Conservation (phyloP, 2,113 vertebrate species). For the Balaeniceps rex region DNA sequence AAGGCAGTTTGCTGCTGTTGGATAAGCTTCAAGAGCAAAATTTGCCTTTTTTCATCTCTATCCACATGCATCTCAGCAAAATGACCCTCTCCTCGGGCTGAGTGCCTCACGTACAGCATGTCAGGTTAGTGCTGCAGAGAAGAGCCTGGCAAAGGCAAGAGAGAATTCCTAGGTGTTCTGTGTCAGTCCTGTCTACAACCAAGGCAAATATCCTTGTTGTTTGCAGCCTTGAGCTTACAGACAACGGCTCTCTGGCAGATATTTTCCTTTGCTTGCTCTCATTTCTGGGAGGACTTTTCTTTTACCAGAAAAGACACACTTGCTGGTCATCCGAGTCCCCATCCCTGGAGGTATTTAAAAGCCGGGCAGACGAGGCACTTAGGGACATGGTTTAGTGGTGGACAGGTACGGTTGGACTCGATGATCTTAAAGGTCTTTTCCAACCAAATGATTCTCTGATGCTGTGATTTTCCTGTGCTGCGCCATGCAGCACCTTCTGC, state of each 20-base stretch:
- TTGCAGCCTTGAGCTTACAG: not conserved
- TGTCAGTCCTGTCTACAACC: not conserved
- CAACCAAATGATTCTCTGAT: too few species aligned
- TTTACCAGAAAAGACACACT: not conserved
- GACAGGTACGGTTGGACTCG: too few species aligned
- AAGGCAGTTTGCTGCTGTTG: not conserved
- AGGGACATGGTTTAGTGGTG: too few species aligned
- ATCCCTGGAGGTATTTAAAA: too few species aligned
- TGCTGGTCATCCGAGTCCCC: not conserved
- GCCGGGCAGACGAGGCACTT: too few species aligned
- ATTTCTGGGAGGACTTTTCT: not conserved
- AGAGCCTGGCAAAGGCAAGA: not conserved
- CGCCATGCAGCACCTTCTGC: not conserved
- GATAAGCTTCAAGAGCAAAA: not conserved
- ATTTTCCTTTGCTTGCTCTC: not conserved
- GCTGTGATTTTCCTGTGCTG: not conserved
- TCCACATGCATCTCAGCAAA: not conserved
- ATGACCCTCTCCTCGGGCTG: not conserved
- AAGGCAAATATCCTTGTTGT: not conserved
- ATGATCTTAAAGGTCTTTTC: too few species aligned
- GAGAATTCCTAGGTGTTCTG: not conserved
- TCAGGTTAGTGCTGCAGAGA: not conserved
- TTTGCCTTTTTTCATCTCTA: not conserved
- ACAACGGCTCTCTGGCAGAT: not conserved
- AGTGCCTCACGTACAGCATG: not conserved